Evolutionary conservation across 2,888 invertebrate genomes (phyloP), one percentile per base, ranked within the genome.

Genomic region (Melinaea menophilus): DNA sequence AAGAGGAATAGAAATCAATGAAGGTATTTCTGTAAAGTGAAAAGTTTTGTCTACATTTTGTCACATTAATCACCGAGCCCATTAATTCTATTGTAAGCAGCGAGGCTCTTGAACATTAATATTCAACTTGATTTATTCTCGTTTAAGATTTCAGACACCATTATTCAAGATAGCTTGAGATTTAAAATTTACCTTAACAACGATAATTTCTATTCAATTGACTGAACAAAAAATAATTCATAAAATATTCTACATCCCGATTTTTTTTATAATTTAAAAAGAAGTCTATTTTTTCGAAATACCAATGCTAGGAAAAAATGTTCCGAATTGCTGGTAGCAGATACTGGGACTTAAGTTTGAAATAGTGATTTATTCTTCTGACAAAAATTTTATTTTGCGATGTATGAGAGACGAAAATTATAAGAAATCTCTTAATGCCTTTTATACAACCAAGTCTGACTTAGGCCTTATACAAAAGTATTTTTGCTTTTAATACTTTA

Each of bases 81-180:
- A 61, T 65, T 65, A 61, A 63, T 69, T 66, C 66, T 55, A 58
- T 64, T 64, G 62, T 59, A 61, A 66, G 54, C 63, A 55, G 60
- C 61, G 58, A 51, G 35, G 57, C 56, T 62, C 55, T 51, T 57
- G 61, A 69, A 67, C 71, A 72, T 72, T 72, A 71, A 72, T 73
- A 71, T 71, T 67, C 66, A 63, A 51, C 63, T 63, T 73, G 68
- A 73, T 73, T 72, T 73, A 73, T 73, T 63, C 68, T 66, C 66
- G 56, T 61, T 48, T 41, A 59, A 69, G 66, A 63, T 65, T 66
- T 59, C 58, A 64, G 64, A 57, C 61, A 58, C 66, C 65, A 65
- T 72, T 70, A 67, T 71, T 69, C 69, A 70, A 68, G 66, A 69
- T 66, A 62, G 54, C 62, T 62, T 45, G 48, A 61, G 60, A 66